Base-by-base conservation (phyloP, 1,140 invertebrate species). In the Aphaenogaster floridana region DNA sequence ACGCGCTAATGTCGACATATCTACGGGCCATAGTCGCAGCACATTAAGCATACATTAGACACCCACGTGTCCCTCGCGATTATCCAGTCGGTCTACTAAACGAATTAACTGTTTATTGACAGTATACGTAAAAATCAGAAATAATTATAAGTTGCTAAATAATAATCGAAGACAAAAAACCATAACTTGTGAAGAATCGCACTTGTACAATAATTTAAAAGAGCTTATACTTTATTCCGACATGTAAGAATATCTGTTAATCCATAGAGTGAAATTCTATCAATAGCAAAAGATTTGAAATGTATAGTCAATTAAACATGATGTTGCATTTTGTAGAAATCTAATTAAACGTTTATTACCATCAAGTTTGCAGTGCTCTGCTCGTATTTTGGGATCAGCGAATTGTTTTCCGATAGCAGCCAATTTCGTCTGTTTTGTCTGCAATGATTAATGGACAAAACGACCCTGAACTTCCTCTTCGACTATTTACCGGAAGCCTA, bases 21-120 rank as follows among this genome's bases (percentile, higher is more conserved):
- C 21, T 74, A 74, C n/a, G 42, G n/a, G n/a, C 45, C 36, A 28
- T 57, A 57, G 21, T 45, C n/a, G 28, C 11, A 80, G 21, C 79
- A 66, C 15, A 85, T 88, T 63, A 79, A 86, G 45, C 57, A 28
- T 50, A 72, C 72, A 64, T 86, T 48, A 72, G 39, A 74, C 68
- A 69, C 84, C 72, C 64, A 88, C 72, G n/a, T 86, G 36, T 63
- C 13, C 2, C 17, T 15, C 7, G 45, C 54, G 45, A 78, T 86
- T 39, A 78, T 50, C 45, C 66, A 69, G 63, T 34, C 7, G 17
- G 11, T 81, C 7, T 45, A 72, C 64, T 59, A 8, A 64, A 45
- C 15, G 13, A 86, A 21, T 87, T 63, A 61, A 59, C 42, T 48
- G n/a, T n/a, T 7, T 17, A 5, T 17, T 45, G 3, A 77, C 5